Conservation (phyloP, 2,888 invertebrate genomes). For the Zeuzera pyrina region DNA sequence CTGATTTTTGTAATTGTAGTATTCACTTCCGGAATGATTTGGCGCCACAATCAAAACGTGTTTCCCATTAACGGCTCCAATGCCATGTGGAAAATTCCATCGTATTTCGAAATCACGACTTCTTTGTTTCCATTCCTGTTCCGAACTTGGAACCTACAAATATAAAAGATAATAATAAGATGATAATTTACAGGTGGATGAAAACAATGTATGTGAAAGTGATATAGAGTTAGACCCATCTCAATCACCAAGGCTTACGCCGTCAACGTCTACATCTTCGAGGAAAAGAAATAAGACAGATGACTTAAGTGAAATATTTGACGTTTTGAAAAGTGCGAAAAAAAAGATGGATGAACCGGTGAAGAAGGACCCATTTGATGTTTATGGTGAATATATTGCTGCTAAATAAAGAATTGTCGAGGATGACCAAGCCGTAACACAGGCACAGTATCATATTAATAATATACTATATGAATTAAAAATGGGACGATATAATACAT, state of each 20-base stretch:
- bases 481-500: slow-evolving; percentile 20
- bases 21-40: slow-evolving; percentile 20
- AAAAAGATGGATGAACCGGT: too few species aligned
- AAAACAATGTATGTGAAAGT: slow-evolving; percentile 14
- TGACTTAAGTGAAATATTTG: too few species aligned
- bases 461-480: too few species aligned
- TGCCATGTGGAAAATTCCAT: slow-evolving; percentile 22
- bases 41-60: slow-evolving; percentile 18
- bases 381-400: too few species aligned
- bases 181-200: slow-evolving; percentile 13
- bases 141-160: slow-evolving; percentile 19
- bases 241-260: slow-evolving; percentile 17
- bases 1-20: slow-evolving; percentile 18
- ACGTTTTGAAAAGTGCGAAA: too few species aligned
- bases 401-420: too few species aligned
- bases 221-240: slow-evolving; percentile 16
- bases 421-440: too few species aligned
- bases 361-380: too few species aligned
- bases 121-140: slow-evolving; percentile 15
- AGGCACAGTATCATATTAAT: too few species aligned
- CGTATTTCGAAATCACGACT: slow-evolving; percentile 14
- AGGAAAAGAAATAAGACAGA: slow-evolving; percentile 21
- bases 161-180: slow-evolving; percentile 12
- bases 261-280: slow-evolving; percentile 17
- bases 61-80: slow-evolving; percentile 14